Evolutionary conservation across 2,113 vertebrate genomes (phyloP).

Genomic region (Alces alces): DNA sequence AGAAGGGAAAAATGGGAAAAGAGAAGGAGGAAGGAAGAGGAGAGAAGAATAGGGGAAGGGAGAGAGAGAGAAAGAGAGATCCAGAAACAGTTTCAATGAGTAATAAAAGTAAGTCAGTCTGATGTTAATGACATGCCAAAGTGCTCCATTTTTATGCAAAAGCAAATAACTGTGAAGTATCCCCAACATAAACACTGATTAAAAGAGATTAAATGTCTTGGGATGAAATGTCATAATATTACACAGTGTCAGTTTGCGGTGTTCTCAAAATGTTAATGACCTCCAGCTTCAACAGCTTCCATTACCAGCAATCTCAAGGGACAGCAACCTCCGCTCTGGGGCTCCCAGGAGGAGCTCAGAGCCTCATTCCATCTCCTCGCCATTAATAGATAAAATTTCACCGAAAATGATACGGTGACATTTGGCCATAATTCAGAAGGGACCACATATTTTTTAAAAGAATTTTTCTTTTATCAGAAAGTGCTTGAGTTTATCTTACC

Average conservation of each 20-base stretch:
- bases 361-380: neutral
- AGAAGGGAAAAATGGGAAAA: neutral
- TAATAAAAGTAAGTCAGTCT: slow-evolving; percentile 28
- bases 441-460: slow-evolving; percentile 14
- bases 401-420: slow-evolving; percentile 57
- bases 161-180: slow-evolving; percentile 57
- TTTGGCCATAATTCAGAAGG: slow-evolving; percentile 58
- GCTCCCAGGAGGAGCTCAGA: neutral
- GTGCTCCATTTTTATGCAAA: slow-evolving; percentile 52
- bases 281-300: slow-evolving; percentile 27
- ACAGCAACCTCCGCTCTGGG: neutral
- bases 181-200: slow-evolving; percentile 69
- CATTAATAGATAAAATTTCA: slow-evolving; percentile 4
- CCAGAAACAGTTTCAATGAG: neutral
- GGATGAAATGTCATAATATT: slow-evolving; percentile 69
- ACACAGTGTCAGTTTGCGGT: slow-evolving; percentile 50
- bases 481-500: slow-evolving; percentile 25
- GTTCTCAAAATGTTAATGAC: slow-evolving; percentile 68
- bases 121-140: slow-evolving; percentile 28
- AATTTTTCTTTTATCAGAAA: slow-evolving; percentile 40
- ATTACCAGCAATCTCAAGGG: neutral
- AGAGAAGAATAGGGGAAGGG: neutral
- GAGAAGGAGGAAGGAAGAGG: neutral
- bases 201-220: slow-evolving; percentile 65
- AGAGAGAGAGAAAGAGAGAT: too few species aligned